phyloP scores from a whole-genome alignment of 2,888 invertebrate species.

The Oxyteleia sp. region DNA sequence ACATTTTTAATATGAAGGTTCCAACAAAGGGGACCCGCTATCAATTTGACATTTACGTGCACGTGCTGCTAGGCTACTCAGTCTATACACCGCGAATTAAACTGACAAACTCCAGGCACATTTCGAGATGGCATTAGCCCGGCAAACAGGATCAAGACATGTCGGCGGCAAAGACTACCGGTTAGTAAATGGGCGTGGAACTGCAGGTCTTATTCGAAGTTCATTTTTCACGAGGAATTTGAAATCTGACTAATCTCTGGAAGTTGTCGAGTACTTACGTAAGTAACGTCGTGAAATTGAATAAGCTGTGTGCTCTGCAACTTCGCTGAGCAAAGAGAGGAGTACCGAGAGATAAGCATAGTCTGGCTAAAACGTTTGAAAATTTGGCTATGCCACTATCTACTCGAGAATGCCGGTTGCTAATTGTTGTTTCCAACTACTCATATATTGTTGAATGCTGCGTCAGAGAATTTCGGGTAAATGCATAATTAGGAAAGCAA shows the following conservation, averaged over 20 bases:
- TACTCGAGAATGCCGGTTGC: slow-evolving; percentile 7
- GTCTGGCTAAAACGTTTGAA: slow-evolving; percentile 19
- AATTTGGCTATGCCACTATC: slow-evolving; percentile 1
- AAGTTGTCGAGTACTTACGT: slow-evolving; percentile 1
- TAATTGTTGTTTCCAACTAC: slow-evolving; percentile 14
- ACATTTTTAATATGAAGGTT: slow-evolving; percentile 46
- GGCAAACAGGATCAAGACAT: slow-evolving; percentile 33
- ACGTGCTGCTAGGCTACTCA: slow-evolving; percentile 13
- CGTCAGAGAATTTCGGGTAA: slow-evolving; percentile 7
- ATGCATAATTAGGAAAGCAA: neutral
- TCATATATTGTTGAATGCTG: slow-evolving; percentile 2
- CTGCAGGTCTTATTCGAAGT: neutral
- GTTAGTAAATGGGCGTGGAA: neutral
- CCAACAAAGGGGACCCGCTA: slow-evolving; percentile 24
- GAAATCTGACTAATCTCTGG: slow-evolving; percentile 4
- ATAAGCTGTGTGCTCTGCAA: slow-evolving; percentile 19
- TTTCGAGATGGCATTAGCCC: slow-evolving; percentile 5
- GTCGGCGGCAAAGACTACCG: neutral
- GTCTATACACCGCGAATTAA: slow-evolving; percentile 30
- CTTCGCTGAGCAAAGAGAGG: slow-evolving; percentile 6
- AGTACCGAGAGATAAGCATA: slow-evolving; percentile 12
- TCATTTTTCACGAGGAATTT: slow-evolving; percentile 7
- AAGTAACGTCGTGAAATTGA: slow-evolving; percentile 15
- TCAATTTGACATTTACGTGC: slow-evolving; percentile 7
- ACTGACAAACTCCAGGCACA: neutral